These are phyloP conservation scores for Adela reaumurella DNA, from an alignment of 2,888 invertebrate species.

Conservation along the genomic window DNA sequence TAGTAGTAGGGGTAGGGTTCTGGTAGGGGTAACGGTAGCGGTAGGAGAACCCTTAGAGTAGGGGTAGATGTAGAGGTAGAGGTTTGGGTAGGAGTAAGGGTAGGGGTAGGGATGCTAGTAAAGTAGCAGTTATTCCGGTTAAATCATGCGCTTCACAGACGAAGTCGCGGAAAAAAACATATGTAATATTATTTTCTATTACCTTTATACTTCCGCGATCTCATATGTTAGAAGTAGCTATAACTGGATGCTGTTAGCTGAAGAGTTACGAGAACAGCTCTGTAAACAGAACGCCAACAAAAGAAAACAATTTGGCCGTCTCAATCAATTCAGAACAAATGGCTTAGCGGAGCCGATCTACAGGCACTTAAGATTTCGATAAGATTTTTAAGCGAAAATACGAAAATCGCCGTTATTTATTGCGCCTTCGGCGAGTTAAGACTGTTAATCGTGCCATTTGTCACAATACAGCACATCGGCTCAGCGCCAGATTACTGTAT, in stretches of 20 bases:
- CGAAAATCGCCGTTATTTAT: not conserved
- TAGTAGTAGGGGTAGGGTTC: no score
- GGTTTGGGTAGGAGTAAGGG: no score
- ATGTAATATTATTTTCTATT: no score
- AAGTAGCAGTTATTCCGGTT: no score
- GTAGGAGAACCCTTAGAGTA: no score
- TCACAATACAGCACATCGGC: not conserved
- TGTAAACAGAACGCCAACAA: not conserved
- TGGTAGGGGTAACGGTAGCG: no score
- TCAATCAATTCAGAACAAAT: not conserved
- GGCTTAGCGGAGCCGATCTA: not conserved
- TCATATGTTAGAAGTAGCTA: not conserved
- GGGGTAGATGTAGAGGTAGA: no score
- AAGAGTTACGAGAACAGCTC: no score
- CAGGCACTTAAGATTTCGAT: not conserved
- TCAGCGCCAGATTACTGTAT: not conserved
- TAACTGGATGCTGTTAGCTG: not conserved
- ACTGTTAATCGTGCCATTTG: not conserved
- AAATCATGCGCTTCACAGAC: no score
- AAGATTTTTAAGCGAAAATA: not conserved
- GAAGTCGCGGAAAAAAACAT: no score
- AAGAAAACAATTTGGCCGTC: not conserved
- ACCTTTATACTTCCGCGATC: no score
- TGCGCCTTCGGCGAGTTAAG: not conserved
- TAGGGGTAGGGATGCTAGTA: no score